A percentile compares a stretch with the other conserved stretches of the same genome.
phyloP scores from a whole-genome alignment of 2,113 vertebrate genomes.

The Pogona vitticeps region DNA sequence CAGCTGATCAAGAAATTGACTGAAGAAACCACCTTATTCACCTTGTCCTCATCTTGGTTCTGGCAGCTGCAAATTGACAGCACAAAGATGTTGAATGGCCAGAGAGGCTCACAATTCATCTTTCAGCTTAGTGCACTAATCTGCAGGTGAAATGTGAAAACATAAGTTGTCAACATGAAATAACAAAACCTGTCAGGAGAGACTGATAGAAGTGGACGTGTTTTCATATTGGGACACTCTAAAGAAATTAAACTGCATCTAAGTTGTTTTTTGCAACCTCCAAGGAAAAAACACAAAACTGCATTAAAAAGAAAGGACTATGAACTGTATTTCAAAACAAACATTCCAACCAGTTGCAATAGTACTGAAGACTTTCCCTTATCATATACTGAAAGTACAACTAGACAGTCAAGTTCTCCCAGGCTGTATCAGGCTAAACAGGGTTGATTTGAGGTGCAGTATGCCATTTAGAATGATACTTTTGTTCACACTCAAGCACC shows the following conservation, averaged over 20 bases:
- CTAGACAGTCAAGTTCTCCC: no score
- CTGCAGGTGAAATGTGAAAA: slow-evolving; percentile 18
- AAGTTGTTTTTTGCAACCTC: neutral
- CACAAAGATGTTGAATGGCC: slow-evolving; percentile 18
- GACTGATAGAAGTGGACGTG: neutral
- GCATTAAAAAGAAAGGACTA: neutral
- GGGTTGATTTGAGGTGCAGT: neutral
- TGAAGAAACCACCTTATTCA: slow-evolving; percentile 10
- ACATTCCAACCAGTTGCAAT: neutral
- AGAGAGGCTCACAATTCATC: neutral
- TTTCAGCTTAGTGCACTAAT: slow-evolving; percentile 10
- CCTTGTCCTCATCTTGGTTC: neutral
- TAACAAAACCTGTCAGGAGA: neutral
- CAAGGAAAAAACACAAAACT: no score
- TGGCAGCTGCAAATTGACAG: slow-evolving; percentile 7
- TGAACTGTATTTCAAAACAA: neutral
- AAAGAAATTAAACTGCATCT: neutral
- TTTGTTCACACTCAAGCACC: no score
- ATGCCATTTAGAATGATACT: neutral
- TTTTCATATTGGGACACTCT: slow-evolving; percentile 9
- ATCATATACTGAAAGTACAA: neutral
- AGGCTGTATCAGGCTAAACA: neutral
- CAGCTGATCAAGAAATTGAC: neutral
- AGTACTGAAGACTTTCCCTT: neutral
- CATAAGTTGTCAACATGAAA: slow-evolving; percentile 13